Percentiles rank a stretch among this genome's conserved stretches.
Evolutionary conservation across 2,888 invertebrate genomes (phyloP).

Genomic region (Abscondita cerata): DNA sequence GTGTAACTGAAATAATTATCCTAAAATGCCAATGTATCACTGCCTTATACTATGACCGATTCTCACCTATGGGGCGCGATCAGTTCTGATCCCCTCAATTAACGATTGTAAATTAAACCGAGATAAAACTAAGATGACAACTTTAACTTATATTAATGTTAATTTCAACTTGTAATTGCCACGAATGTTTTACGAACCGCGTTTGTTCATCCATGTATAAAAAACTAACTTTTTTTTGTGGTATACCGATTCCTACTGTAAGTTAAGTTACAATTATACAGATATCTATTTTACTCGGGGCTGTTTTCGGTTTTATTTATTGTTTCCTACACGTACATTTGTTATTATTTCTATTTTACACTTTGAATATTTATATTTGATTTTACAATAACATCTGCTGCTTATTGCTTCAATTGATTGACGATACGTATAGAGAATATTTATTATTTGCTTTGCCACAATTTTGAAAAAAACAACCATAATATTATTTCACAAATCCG

Average conservation of each 20-base stretch:
- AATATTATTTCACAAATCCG: too few relatives aligned
- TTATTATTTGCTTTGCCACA: too few relatives aligned
- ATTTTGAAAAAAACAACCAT: too few relatives aligned
- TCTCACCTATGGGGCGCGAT: constrained; percentile 55
- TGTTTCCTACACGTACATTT: constrained; percentile 5
- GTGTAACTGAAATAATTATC: constrained; percentile 59
- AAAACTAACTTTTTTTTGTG: constrained; percentile 32
- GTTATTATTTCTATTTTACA: neutral
- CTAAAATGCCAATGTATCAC: constrained; percentile 58
- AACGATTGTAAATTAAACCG: constrained; percentile 57
- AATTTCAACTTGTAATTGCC: constrained; percentile 36
- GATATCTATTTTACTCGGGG: constrained; percentile 37
- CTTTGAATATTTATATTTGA: neutral
- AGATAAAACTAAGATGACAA: constrained; percentile 51
- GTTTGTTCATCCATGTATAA: constrained; percentile 14
- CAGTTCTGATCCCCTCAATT: constrained; percentile 57
- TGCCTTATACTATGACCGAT: constrained; percentile 46
- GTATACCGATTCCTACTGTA: constrained; percentile 40
- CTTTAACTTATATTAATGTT: constrained; percentile 41
- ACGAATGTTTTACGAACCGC: constrained; percentile 17
- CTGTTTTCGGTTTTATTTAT: constrained; percentile 23
- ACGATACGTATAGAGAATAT: too few relatives aligned
- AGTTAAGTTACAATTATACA: constrained; percentile 40
- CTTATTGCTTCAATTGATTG: too few relatives aligned
- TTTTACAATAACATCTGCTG: neutral